Evolutionary conservation across 1,140 invertebrate genomes (phyloP).

Genomic region (Hydropsyche tenuis): DNA sequence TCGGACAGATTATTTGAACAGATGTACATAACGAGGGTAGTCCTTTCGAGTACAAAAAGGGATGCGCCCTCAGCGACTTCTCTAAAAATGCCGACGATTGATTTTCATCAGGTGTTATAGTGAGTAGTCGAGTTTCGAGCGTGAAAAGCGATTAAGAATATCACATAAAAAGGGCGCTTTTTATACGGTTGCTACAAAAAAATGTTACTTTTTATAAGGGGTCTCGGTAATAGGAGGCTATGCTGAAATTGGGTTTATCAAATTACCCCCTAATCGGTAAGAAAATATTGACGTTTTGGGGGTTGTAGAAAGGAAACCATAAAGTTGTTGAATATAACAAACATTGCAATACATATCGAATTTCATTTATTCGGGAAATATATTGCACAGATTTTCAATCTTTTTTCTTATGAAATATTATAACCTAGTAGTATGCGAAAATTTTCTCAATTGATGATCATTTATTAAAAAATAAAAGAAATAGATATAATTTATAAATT

Average conservation of each 20-base stretch:
- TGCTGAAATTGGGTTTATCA: slow-evolving; percentile 14
- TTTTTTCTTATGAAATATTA: too few species aligned
- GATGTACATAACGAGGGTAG: background rate
- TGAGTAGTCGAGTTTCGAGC: background rate
- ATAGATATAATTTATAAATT: too few species aligned
- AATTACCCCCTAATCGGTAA: slow-evolving; percentile 44
- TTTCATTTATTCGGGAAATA: too few species aligned
- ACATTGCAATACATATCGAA: slow-evolving; percentile 23
- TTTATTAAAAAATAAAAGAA: too few species aligned
- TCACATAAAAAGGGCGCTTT: background rate
- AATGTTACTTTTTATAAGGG: too few species aligned
- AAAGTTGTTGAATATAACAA: slow-evolving; percentile 18
- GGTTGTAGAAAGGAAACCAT: slow-evolving; percentile 22
- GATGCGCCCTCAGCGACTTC: background rate
- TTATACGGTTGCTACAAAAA: background rate
- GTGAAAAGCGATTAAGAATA: background rate
- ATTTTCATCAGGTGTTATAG: slow-evolving; percentile 7
- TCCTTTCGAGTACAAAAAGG: background rate
- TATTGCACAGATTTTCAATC: too few species aligned
- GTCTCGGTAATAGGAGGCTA: background rate
- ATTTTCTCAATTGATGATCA: too few species aligned
- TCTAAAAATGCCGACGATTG: slow-evolving; percentile 1
- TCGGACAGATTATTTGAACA: slow-evolving; percentile 38
- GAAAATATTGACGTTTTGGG: slow-evolving; percentile 35
- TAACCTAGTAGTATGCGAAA: too few species aligned